A percentile compares a stretch with the other conserved stretches of the same genome.
Evolutionary conservation across 1,140 invertebrate genomes (phyloP).

Genomic region (Euwallacea similis): DNA sequence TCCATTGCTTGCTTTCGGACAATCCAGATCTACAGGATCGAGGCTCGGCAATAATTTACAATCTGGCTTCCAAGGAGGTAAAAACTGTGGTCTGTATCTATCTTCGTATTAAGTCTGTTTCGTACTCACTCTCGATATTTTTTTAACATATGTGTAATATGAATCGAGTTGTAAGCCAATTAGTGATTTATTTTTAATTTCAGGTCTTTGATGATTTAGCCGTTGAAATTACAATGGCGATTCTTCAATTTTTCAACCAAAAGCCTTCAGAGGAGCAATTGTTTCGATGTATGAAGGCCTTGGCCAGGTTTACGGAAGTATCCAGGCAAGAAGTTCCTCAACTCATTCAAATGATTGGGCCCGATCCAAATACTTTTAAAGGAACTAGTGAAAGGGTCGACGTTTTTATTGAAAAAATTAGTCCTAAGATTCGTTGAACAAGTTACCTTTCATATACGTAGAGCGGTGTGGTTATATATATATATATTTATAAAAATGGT

Average conservation of each 20-base stretch:
- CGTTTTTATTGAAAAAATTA: slow-evolving; percentile 73
- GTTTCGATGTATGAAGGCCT: slow-evolving; percentile 75
- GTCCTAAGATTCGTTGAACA: slow-evolving; percentile 6
- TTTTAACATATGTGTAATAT: not conserved
- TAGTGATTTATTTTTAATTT: slow-evolving; percentile 18
- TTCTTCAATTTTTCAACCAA: slow-evolving; percentile 83
- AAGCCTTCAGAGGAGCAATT: slow-evolving; percentile 79
- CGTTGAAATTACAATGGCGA: slow-evolving; percentile 88
- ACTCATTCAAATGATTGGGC: slow-evolving; percentile 90
- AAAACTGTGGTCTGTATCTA: slow-evolving; percentile 91
- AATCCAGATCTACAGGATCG: slow-evolving; percentile 71
- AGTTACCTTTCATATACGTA: not conserved
- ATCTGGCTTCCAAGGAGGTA: slow-evolving; percentile 93
- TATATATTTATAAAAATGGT: too few relatives aligned
- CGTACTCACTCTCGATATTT: not conserved
- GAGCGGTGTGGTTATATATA: not conserved
- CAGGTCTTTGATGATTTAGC: slow-evolving; percentile 93
- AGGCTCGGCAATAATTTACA: slow-evolving; percentile 86
- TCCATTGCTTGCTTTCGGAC: slow-evolving; percentile 80
- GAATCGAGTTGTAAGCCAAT: too few relatives aligned
- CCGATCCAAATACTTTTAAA: slow-evolving; percentile 78
- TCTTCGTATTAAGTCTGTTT: slow-evolving; percentile 9
- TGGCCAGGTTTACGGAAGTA: slow-evolving; percentile 78
- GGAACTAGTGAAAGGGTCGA: slow-evolving; percentile 80
- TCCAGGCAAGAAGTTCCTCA: slow-evolving; percentile 82